A percentile compares a stretch with the other conserved stretches of the same genome.
Evolutionary conservation across 2,113 vertebrate genomes (phyloP).

Genomic region (Lates calcarifer): DNA sequence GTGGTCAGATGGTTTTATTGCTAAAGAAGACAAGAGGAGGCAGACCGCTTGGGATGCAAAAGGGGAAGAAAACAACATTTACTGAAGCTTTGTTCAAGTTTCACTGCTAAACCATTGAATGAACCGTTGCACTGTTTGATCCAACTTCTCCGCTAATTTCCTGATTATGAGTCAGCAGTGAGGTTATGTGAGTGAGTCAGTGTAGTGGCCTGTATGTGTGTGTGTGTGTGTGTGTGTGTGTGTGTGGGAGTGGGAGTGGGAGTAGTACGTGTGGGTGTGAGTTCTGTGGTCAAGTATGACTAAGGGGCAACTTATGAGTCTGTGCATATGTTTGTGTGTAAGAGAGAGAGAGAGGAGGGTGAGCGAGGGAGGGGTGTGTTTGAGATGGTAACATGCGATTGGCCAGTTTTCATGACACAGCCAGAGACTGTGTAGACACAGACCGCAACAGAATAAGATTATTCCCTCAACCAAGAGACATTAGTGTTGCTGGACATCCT

Average conservation of each 20-base stretch:
- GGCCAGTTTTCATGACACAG: conserved; percentile 32
- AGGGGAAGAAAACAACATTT: conserved; percentile 56
- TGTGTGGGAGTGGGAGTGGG: conserved; percentile 46
- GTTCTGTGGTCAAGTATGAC: conserved; percentile 47
- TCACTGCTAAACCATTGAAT: conserved; percentile 28
- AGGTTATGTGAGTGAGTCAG: conserved; percentile 54
- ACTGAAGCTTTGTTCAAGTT: conserved; percentile 36
- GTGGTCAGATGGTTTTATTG: conserved; percentile 53
- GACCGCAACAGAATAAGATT: conserved; percentile 38
- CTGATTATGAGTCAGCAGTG: conserved; percentile 60
- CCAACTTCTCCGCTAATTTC: conserved; percentile 40
- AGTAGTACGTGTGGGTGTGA: conserved; percentile 47
- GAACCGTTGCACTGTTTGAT: conserved; percentile 40
- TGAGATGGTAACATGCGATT: conserved; percentile 51
- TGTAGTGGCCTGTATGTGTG: conserved; percentile 37
- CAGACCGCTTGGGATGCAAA: neutral
- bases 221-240: conserved; percentile 41
- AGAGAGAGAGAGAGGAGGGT: conserved; percentile 7
- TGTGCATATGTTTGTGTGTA: conserved; percentile 25
- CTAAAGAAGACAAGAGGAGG: conserved; percentile 2
- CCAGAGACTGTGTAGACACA: conserved; percentile 36
- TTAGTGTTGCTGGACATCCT: conserved; percentile 11
- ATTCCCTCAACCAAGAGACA: conserved; percentile 23
- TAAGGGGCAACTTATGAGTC: conserved; percentile 55
- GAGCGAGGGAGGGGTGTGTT: conserved; percentile 48